Conservation (phyloP, 2,888 invertebrate genomes). For the Oxyteleia sp. region DNA sequence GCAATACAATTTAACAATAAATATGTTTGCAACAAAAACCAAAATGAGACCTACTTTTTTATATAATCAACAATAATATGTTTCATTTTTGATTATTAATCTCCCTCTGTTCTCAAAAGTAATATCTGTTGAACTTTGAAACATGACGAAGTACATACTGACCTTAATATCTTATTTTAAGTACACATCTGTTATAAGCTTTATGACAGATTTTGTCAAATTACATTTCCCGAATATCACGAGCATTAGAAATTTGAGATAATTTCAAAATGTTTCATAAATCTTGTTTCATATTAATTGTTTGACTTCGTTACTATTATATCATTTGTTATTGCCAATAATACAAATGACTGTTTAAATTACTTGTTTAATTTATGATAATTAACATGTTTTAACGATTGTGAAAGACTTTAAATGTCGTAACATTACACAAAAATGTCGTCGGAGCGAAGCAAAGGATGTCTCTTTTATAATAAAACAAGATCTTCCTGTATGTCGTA, state of each 20-base stretch:
- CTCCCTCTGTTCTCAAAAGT: constrained; percentile 33
- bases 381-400: constrained; percentile 24
- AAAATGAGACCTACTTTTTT: background rate
- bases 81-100: constrained; percentile 35
- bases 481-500: background rate
- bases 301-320: constrained; percentile 23
- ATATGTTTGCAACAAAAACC: background rate
- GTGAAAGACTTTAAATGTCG: background rate
- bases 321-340: constrained; percentile 31
- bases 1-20: background rate
- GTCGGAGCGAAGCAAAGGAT: background rate
- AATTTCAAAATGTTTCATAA: constrained; percentile 37
- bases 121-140: constrained; percentile 41
- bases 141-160: constrained; percentile 27
- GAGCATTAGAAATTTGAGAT: constrained; percentile 35
- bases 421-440: constrained; percentile 12
- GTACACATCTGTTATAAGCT: constrained; percentile 49
- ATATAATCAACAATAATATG: background rate
- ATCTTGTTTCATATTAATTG: constrained; percentile 27
- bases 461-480: constrained; percentile 3
- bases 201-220: constrained; percentile 48
- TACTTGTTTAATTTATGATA: background rate
- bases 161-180: constrained; percentile 43
- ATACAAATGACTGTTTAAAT: constrained; percentile 23
- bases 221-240: constrained; percentile 27